phyloP scores from a whole-genome alignment of 2,888 invertebrate genomes.

The Adelognathus sp. region DNA sequence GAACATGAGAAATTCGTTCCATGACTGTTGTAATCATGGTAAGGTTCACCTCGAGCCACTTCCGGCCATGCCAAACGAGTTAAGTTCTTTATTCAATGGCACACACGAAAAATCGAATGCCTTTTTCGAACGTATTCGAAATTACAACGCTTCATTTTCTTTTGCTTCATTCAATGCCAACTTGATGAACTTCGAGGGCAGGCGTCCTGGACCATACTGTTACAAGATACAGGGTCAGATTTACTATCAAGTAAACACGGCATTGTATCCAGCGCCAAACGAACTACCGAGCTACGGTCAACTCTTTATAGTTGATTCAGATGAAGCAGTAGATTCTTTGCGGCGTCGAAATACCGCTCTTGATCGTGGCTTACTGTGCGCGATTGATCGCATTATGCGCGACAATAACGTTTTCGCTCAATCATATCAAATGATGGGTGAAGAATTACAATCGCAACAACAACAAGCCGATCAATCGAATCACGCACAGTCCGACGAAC shows the following conservation, averaged over 20 bases:
- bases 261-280: constrained; percentile 36
- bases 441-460: constrained; percentile 37
- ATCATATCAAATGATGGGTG: constrained; percentile 56
- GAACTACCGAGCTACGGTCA: constrained; percentile 59
- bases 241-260: constrained; percentile 60
- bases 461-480: neutral
- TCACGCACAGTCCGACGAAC: constrained; percentile 1
- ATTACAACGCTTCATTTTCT: constrained; percentile 51
- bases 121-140: constrained; percentile 46
- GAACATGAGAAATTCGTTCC: constrained; percentile 41
- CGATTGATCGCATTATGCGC: constrained; percentile 36
- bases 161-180: constrained; percentile 60
- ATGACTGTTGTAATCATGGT: constrained; percentile 49
- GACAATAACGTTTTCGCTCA: constrained; percentile 52
- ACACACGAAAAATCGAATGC: constrained; percentile 42
- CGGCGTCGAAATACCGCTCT: constrained; percentile 26
- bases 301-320: constrained; percentile 57
- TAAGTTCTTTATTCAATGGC: constrained; percentile 37
- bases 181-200: constrained; percentile 47
- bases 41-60: constrained; percentile 23
- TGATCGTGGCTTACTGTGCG: constrained; percentile 6
- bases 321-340: constrained; percentile 38
- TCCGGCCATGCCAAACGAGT: constrained; percentile 35
- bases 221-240: constrained; percentile 56
- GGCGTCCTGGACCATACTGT: constrained; percentile 52